phyloP scores from a whole-genome alignment of 2,113 vertebrate species.

The Ceuthmochares aereus region DNA sequence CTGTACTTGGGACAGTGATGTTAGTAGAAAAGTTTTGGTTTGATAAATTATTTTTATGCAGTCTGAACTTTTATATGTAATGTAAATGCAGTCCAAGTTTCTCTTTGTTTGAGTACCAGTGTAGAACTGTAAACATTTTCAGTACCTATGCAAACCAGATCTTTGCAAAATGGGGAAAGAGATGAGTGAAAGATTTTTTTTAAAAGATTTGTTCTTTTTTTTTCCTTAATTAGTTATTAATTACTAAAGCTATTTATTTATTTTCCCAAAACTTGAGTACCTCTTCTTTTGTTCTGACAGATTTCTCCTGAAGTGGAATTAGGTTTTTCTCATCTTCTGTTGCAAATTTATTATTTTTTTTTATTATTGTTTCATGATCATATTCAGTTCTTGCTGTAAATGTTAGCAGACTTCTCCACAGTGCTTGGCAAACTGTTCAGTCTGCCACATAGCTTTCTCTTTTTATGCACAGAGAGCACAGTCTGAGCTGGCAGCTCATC shows the following conservation, averaged over 20 bases:
- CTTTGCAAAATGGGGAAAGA: neutral
- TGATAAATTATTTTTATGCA: neutral
- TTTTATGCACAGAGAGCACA: slow-evolving; percentile 88
- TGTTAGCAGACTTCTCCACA: slow-evolving; percentile 24
- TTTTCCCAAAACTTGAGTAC: neutral
- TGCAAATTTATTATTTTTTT: neutral
- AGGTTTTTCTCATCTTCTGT: neutral
- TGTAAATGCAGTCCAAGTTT: neutral
- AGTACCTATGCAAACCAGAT: neutral
- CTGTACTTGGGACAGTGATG: fast-evolving
- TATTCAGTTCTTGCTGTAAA: neutral
- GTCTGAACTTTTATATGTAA: neutral
- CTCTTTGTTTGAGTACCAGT: neutral
- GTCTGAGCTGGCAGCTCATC: slow-evolving; percentile 97
- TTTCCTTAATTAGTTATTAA: neutral
- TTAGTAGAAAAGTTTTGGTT: neutral
- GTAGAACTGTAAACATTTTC: neutral
- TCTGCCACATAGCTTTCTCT: slow-evolving; percentile 27
- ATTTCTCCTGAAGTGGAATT: neutral
- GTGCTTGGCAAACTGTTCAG: slow-evolving; percentile 6
- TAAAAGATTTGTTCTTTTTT: neutral
- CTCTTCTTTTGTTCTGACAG: neutral
- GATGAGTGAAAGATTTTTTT: neutral
- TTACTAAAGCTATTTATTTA: neutral
- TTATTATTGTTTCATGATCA: neutral